Evolutionary conservation across 2,888 invertebrate genomes (phyloP).

Genomic region (Trilocha varians): DNA sequence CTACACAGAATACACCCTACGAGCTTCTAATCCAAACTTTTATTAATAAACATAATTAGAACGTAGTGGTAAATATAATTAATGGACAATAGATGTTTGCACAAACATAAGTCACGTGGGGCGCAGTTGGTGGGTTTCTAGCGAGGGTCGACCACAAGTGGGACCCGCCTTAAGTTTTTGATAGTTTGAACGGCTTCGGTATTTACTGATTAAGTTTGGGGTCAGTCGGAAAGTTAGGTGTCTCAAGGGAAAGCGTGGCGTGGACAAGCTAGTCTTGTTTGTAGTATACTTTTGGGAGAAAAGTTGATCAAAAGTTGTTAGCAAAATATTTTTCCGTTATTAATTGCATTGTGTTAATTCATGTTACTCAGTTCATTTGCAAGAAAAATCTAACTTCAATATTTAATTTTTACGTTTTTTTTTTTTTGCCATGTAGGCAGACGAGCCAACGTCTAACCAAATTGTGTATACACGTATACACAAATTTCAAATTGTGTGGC

Average conservation of each 20-base stretch:
- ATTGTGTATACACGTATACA: too few species aligned
- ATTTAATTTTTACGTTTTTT: too few species aligned
- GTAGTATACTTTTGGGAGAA: constrained; percentile 4
- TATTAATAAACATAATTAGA: constrained; percentile 4
- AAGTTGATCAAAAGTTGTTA: too few species aligned
- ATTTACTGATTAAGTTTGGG: constrained; percentile 70
- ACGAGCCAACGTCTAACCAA: too few species aligned
- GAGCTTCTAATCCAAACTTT: neutral
- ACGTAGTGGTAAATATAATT: constrained; percentile 13
- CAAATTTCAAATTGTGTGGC: too few species aligned
- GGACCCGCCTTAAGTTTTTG: constrained; percentile 64
- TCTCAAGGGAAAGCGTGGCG: constrained; percentile 38
- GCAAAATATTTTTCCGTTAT: too few species aligned
- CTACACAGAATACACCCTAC: too few species aligned
- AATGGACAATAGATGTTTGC: constrained; percentile 15
- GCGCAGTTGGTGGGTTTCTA: constrained; percentile 40
- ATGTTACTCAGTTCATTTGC: too few species aligned
- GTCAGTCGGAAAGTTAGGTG: constrained; percentile 49
- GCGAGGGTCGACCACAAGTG: constrained; percentile 53
- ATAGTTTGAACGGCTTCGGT: constrained; percentile 66
- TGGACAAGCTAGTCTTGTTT: constrained; percentile 5
- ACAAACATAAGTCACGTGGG: constrained; percentile 16
- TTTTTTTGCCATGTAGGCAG: too few species aligned
- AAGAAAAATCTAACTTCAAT: too few species aligned
- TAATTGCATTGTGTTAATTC: too few species aligned